Conservation (phyloP, 1,140 invertebrate genomes). For the Drosophila miranda region DNA sequence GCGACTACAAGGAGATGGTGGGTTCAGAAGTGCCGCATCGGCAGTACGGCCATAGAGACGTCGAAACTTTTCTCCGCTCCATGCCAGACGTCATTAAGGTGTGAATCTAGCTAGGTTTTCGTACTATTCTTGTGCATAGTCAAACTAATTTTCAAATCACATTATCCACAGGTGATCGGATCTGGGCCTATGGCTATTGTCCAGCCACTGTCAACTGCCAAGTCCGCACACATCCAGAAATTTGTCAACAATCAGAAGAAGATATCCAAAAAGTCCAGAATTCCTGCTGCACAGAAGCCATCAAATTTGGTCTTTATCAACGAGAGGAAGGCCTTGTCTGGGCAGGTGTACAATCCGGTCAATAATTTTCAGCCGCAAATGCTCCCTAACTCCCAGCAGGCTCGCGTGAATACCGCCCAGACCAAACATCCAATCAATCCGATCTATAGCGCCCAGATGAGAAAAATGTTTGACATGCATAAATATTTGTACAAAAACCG, state of each 20-base stretch:
- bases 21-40: slow-evolving; percentile 51
- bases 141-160: not conserved
- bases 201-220: slow-evolving; percentile 12
- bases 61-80: slow-evolving; percentile 56
- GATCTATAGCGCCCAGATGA: too few relatives aligned
- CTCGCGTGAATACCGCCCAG: too few relatives aligned
- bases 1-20: slow-evolving; percentile 62
- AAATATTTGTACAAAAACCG: too few relatives aligned
- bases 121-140: not conserved
- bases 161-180: slow-evolving; percentile 46
- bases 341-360: not conserved
- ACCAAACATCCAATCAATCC: too few relatives aligned
- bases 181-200: slow-evolving; percentile 50
- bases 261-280: not conserved
- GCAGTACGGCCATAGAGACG: slow-evolving; percentile 50
- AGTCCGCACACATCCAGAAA: slow-evolving; percentile 58
- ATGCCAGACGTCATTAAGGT: slow-evolving; percentile 62
- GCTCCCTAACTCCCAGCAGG: too few relatives aligned
- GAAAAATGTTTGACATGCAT: too few relatives aligned
- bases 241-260: slow-evolving; percentile 56
- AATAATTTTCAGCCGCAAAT: not conserved
- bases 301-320: slow-evolving; percentile 50
- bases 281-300: not conserved
- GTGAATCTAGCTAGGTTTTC: not conserved
- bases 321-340: slow-evolving; percentile 1